These are phyloP conservation scores for Choristoneura rosaceana DNA, from an alignment of 2,888 invertebrate genomes.

Conservation along the genomic window DNA sequence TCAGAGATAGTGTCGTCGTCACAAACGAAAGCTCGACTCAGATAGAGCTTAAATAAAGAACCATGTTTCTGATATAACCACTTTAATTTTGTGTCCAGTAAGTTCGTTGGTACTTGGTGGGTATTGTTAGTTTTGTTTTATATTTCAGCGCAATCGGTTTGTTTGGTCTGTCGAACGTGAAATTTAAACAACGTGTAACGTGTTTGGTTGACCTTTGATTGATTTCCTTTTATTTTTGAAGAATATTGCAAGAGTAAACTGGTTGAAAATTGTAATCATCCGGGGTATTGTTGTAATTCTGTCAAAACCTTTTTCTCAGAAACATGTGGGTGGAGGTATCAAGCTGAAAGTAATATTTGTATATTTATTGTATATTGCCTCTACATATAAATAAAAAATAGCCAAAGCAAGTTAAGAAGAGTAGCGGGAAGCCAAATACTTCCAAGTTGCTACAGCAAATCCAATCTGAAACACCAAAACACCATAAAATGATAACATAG, in stretches of 20 bases:
- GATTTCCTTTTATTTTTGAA: conserved; percentile 22
- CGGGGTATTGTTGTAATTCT: neutral
- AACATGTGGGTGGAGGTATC: no score
- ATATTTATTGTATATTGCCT: no score
- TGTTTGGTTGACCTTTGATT: conserved; percentile 7
- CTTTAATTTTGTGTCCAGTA: conserved; percentile 11
- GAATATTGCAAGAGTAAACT: neutral
- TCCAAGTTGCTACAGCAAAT: no score
- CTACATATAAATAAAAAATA: no score
- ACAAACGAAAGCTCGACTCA: conserved; percentile 1
- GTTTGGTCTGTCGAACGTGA: conserved; percentile 33
- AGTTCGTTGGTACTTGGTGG: conserved; percentile 6
- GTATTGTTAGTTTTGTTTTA: conserved; percentile 21
- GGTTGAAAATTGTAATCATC: conserved; percentile 2
- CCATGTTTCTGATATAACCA: conserved; percentile 13
- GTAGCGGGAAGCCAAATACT: no score
- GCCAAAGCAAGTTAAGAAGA: no score
- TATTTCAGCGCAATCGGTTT: conserved; percentile 21
- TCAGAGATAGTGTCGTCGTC: conserved; percentile 7
- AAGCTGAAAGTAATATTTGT: no score
- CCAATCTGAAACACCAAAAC: neutral
- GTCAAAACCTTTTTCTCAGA: no score
- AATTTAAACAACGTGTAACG: conserved; percentile 25
- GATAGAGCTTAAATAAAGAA: conserved; percentile 6
- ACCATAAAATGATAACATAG: no score